A percentile compares a stretch with the other conserved stretches of the same genome.
Conservation (phyloP, 92 coral and sea anemone genomes). For the Epizoanthus illoricatus region DNA sequence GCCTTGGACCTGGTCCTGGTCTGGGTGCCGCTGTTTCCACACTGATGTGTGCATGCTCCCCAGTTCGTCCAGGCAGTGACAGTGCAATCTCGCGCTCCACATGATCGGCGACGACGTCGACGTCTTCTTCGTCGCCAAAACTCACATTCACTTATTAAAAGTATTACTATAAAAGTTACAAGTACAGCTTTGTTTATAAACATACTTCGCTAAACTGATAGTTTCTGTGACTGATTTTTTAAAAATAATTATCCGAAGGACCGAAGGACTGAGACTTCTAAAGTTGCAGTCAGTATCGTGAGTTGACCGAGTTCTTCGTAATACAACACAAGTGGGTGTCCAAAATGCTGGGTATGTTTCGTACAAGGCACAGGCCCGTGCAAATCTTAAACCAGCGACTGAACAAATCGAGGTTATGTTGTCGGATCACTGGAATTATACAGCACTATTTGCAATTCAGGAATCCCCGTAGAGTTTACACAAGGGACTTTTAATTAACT, state of each 20-base stretch:
- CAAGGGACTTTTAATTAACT: neutral
- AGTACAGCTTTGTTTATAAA: conserved; percentile 8
- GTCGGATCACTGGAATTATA: no score
- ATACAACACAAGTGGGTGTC: neutral
- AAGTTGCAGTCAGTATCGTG: neutral
- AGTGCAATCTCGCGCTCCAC: conserved; percentile 59
- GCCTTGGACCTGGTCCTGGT: conserved; percentile 53
- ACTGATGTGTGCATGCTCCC: conserved; percentile 64
- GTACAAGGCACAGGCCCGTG: neutral
- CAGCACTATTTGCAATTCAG: neutral
- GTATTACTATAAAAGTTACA: conserved; percentile 3
- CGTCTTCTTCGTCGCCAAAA: conserved; percentile 57
- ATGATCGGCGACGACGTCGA: conserved; percentile 60
- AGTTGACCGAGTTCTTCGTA: neutral
- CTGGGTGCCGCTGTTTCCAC: conserved; percentile 67
- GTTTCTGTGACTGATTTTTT: neutral
- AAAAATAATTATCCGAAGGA: no score
- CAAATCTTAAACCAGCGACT: neutral
- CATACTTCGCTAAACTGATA: neutral
- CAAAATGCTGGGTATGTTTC: neutral
- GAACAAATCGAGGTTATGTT: no score
- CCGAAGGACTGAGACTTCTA: no score
- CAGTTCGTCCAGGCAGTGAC: conserved; percentile 67
- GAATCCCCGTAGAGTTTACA: neutral
- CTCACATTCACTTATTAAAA: conserved; percentile 29